These are phyloP conservation scores for Eriosoma lanigerum DNA, from an alignment of 1,140 invertebrate species.

Conservation along the genomic window DNA sequence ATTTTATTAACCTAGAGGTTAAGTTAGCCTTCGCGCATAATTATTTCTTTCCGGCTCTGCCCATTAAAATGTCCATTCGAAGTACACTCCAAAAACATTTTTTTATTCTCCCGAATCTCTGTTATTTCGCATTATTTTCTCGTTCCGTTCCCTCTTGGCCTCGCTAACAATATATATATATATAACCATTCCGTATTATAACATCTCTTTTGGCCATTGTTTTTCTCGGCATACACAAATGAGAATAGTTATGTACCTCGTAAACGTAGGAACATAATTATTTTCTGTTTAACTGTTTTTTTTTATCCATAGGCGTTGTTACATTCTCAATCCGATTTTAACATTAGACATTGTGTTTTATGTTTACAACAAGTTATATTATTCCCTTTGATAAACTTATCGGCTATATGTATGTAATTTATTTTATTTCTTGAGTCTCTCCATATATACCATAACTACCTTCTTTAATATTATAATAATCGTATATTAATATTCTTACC, in stretches of 20 bases:
- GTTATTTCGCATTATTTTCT: conserved; percentile 3
- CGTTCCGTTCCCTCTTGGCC: neutral
- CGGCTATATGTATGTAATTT: too few relatives aligned
- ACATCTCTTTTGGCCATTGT: neutral
- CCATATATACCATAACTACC: too few relatives aligned
- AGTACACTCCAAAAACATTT: conserved; percentile 8
- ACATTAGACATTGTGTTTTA: neutral
- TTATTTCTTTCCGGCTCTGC: conserved; percentile 10
- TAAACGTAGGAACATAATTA: neutral
- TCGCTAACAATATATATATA: neutral
- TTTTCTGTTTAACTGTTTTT: conserved; percentile 1
- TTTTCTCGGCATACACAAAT: neutral
- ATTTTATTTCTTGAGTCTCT: too few relatives aligned
- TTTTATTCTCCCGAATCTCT: neutral
- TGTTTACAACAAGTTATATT: neutral
- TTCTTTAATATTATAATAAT: too few relatives aligned
- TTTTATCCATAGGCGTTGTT: neutral
- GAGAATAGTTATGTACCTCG: neutral
- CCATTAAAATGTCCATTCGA: neutral
- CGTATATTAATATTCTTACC: too few relatives aligned
- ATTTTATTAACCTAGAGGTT: conserved; percentile 29
- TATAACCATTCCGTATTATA: neutral
- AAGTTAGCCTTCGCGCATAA: neutral
- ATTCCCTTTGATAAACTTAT: too few relatives aligned
- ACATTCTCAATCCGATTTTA: neutral